phyloP scores from a whole-genome alignment of 1,140 invertebrate genomes.

The Ruditapes philippinarum region DNA sequence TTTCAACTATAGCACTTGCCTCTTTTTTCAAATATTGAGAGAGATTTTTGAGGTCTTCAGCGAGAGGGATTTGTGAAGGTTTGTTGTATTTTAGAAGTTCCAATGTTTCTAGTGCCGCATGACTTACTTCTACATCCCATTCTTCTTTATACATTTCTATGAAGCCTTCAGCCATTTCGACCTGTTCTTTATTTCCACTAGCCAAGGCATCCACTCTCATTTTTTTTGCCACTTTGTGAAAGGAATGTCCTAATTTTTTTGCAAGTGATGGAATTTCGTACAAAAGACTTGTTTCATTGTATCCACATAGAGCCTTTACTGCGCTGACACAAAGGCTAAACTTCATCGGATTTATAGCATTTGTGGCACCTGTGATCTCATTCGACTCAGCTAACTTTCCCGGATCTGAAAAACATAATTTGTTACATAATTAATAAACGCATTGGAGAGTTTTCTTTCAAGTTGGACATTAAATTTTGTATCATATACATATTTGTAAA shows the following conservation, averaged over 20 bases:
- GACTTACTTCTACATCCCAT: constrained; percentile 23
- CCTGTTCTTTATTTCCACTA: background rate
- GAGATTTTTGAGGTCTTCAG: constrained; percentile 24
- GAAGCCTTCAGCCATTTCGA: background rate
- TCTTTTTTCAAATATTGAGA: background rate
- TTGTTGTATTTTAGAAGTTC: too few species aligned
- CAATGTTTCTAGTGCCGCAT: constrained; percentile 5
- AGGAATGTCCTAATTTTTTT: constrained; percentile 1
- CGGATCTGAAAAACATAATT: too few species aligned
- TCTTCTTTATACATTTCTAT: constrained; percentile 30
- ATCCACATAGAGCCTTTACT: constrained; percentile 4
- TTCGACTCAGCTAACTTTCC: too few species aligned
- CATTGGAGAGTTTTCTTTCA: too few species aligned
- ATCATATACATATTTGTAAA: too few species aligned
- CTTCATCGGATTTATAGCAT: too few species aligned
- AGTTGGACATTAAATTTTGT: too few species aligned
- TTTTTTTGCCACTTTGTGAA: background rate
- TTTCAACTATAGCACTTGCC: background rate
- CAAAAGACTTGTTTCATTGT: background rate
- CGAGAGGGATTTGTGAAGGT: constrained; percentile 17
- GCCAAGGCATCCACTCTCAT: background rate
- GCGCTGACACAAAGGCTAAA: background rate
- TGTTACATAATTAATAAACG: too few species aligned
- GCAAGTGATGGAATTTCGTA: background rate
- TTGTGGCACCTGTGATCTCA: too few species aligned